Conservation (phyloP, 2,797 vertebrate species). For the Lacerta agilis region DNA sequence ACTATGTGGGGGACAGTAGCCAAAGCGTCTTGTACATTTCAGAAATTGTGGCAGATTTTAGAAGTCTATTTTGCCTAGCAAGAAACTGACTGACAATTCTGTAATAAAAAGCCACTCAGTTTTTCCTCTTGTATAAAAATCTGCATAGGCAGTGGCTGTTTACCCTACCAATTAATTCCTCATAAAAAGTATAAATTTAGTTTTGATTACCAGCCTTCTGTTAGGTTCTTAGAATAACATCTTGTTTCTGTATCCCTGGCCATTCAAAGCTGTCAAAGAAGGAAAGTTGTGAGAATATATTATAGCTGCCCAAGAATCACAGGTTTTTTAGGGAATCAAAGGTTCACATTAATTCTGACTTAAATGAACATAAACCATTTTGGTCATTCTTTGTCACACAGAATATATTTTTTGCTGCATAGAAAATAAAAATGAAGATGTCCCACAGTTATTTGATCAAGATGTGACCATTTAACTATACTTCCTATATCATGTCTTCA, state of each 20-base stretch:
- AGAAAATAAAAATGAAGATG: not conserved
- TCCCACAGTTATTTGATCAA: no score
- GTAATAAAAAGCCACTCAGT: not conserved
- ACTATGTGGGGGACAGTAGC: not conserved
- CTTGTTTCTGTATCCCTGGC: not conserved
- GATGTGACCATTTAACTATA: no score
- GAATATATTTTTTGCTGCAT: not conserved
- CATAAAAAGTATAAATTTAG: not conserved
- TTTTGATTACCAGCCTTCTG: not conserved
- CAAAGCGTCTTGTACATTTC: slow-evolving; percentile 10
- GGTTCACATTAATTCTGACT: not conserved
- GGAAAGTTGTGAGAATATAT: not conserved
- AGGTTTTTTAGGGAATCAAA: not conserved
- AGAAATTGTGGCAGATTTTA: not conserved
- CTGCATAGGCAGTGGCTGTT: not conserved
- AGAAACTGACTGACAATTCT: not conserved
- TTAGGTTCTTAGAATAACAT: not conserved
- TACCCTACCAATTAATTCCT: not conserved
- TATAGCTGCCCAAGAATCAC: not conserved
- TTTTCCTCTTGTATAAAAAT: not conserved
- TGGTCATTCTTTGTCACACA: not conserved
- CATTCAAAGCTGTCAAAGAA: not conserved
- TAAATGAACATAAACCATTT: not conserved
- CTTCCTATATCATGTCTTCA: no score
- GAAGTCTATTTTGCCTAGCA: not conserved